Evolutionary conservation across 2,113 vertebrate species (phyloP).

Genomic region (Hemiscyllium ocellatum): DNA sequence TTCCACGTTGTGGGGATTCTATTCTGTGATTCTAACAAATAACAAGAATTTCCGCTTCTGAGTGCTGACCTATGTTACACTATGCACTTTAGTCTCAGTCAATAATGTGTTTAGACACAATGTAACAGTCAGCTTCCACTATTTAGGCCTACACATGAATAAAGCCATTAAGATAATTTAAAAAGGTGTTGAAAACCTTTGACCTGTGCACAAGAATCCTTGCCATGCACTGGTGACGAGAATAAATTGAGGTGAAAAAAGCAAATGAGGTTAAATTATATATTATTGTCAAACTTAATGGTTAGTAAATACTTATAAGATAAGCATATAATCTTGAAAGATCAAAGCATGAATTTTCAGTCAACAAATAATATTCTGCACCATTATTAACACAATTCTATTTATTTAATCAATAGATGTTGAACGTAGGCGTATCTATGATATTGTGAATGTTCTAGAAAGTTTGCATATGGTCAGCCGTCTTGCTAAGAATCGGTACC

Average conservation of each 20-base stretch:
- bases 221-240: too few species aligned
- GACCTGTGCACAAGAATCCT: not conserved
- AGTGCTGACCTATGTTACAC: not conserved
- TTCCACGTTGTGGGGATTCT: too few species aligned
- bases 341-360: not conserved
- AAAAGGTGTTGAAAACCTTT: not conserved
- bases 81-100: not conserved
- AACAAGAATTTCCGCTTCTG: not conserved
- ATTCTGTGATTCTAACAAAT: not conserved
- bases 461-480: slow-evolving; percentile 96
- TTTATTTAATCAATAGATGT: slow-evolving; percentile 58
- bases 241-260: not conserved
- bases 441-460: slow-evolving; percentile 93
- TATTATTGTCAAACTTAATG: not conserved
- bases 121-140: not conserved
- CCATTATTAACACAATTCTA: not conserved
- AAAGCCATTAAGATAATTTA: not conserved
- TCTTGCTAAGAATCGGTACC: slow-evolving; percentile 85
- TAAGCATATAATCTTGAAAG: not conserved
- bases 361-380: not conserved
- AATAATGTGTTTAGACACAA: not conserved
- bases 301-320: not conserved
- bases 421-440: slow-evolving; percentile 88
- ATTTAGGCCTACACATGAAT: not conserved
- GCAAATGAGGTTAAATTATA: not conserved